Evolutionary conservation across 2,797 vertebrate genomes (phyloP).

Genomic region (Lithobates sylvaticus): DNA sequence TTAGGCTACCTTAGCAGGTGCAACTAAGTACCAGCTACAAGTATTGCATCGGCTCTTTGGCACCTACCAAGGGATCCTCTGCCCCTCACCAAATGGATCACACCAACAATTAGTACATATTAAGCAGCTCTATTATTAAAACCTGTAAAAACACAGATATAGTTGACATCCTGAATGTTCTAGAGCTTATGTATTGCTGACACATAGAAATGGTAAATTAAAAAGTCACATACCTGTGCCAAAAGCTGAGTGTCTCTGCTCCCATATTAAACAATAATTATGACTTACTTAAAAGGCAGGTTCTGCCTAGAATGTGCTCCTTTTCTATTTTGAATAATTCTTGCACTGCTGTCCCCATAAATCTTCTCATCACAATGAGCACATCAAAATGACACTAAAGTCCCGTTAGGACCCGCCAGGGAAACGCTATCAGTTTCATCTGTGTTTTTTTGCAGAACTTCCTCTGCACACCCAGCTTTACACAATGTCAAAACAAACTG

Average conservation of each 20-base stretch:
- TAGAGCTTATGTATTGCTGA: neutral
- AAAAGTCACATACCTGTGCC: neutral
- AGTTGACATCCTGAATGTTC: neutral
- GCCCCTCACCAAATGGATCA: neutral
- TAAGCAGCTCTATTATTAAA: neutral
- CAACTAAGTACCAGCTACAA: too few relatives aligned
- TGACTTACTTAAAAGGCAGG: neutral
- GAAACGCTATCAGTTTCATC: constrained; percentile 49
- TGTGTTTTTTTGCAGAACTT: constrained; percentile 49
- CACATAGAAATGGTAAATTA: neutral
- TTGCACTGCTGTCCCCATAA: neutral
- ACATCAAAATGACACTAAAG: neutral
- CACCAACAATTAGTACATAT: neutral
- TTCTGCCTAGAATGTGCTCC: neutral
- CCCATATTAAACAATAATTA: neutral
- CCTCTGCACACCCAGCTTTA: constrained; percentile 59
- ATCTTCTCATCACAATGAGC: neutral
- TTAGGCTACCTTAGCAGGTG: too few relatives aligned
- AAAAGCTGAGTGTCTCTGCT: neutral
- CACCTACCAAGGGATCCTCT: neutral
- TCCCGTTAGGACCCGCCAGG: constrained; percentile 7
- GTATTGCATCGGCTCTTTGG: too few relatives aligned
- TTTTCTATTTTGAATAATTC: neutral
- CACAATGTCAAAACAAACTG: constrained; percentile 51
- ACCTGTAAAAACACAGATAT: neutral